Evolutionary conservation across 2,797 vertebrate species (phyloP).

Genomic region (Pangasius macronema): DNA sequence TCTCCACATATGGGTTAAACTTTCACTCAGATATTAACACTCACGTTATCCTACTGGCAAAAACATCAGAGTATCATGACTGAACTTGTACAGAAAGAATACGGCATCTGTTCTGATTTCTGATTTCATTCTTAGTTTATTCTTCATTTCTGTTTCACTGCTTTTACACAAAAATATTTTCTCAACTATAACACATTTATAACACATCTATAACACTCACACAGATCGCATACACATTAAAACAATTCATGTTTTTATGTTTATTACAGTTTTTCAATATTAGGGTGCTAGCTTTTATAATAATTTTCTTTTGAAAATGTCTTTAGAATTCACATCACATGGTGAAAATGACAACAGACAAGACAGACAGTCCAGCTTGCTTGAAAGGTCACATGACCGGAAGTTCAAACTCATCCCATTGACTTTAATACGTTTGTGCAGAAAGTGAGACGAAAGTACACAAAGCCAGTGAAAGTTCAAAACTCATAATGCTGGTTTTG

Average conservation of each 20-base stretch:
- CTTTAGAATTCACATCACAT: no score
- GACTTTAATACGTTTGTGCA: neutral
- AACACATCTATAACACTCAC: neutral
- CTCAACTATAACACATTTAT: neutral
- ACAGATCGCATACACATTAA: neutral
- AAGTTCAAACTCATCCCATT: neutral
- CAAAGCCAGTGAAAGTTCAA: neutral
- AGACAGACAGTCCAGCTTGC: no score
- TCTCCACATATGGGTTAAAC: neutral
- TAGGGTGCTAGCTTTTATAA: no score
- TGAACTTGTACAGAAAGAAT: neutral
- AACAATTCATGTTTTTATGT: no score
- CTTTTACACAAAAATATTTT: neutral
- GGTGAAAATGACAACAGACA: no score
- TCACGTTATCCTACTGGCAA: neutral
- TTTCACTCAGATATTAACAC: neutral
- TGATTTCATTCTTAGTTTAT: neutral
- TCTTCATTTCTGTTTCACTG: neutral
- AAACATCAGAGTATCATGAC: neutral
- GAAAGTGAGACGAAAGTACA: no score
- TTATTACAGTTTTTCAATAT: no score
- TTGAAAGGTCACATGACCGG: neutral
- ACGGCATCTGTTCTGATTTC: neutral
- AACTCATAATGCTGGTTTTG: neutral
- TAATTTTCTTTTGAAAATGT: no score